Base-by-base conservation (phyloP, 2,113 vertebrate genomes). In the Notothenia coriiceps region DNA sequence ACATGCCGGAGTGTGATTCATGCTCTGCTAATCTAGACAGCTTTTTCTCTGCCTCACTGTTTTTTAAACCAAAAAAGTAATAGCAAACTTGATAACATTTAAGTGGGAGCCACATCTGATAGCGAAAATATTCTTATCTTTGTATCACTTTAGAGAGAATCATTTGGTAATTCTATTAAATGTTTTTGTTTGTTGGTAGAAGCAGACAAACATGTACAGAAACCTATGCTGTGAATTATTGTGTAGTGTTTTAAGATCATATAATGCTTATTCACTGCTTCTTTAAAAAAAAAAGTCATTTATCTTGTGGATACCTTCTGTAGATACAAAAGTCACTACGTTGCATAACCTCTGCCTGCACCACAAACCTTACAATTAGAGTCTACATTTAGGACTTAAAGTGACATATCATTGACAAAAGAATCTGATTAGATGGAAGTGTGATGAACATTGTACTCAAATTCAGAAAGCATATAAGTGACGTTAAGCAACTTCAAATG, bases 1-100 rank as follows among this genome's bases (percentile, higher is more conserved):
- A 85, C 79, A 67, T 52, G 72, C 70, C 68, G 63, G 69, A 77
- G 78, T 74, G 77, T 70, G 83, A 90, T 82, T 86, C 73, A 89
- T 33, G 20, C 49, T 17, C 46, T 49, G 22, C 76, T 73, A 70
- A 80, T 15, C 29, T 64, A 80, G 35, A 79, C 59, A 20, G 60
- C 67, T 84, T 72, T 70, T 63, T 70, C 25, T 79, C 52, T 73
- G 79, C 56, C 43, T 77, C 69, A 51, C 66, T 77, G 61, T 11
- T n/a, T 86, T 77, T 57, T 35, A 65, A 40, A 33, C 25, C 20
- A 8, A 46, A 71, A 6, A 66, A 49, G 43, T 17, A 2, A 2
- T 4, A 3, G 29, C 2, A 1, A 66, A 73, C n/a, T 20, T 47
- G 15, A 22, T 35, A 12, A 65, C 13, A 10, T 70, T n/a, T 25